These are phyloP conservation scores for Myotis vivesi DNA, from an alignment of 2,797 vertebrate genomes.

Conservation along the genomic window DNA sequence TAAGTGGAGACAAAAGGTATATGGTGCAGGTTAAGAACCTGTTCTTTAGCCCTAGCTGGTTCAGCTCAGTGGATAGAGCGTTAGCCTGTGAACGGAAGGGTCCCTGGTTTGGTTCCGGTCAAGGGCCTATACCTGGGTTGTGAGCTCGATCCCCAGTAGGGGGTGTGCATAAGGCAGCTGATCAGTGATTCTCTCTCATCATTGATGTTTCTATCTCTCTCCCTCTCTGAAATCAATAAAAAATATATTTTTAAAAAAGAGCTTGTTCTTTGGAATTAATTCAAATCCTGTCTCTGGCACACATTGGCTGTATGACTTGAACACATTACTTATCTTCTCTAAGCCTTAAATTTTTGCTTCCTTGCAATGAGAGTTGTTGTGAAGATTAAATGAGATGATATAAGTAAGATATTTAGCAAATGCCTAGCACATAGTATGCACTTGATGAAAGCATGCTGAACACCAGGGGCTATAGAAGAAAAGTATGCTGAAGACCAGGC, in stretches of 20 bases:
- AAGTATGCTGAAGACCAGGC: background rate
- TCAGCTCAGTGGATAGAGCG: too few species aligned
- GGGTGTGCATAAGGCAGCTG: too few species aligned
- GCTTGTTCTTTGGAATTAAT: background rate
- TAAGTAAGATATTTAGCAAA: background rate
- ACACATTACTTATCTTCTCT: background rate
- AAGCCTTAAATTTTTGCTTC: slow-evolving; percentile 6
- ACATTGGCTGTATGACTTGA: background rate
- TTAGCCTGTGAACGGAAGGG: too few species aligned
- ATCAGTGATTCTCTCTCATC: too few species aligned
- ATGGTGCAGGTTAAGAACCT: background rate
- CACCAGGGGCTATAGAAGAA: background rate
- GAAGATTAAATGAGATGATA: background rate
- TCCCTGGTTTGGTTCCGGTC: too few species aligned
- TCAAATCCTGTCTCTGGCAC: background rate
- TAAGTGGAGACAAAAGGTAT: background rate
- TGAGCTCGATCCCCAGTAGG: too few species aligned
- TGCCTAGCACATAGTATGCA: background rate
- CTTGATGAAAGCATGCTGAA: background rate
- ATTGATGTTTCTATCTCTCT: too few species aligned
- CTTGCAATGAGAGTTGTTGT: background rate
- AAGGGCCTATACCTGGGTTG: too few species aligned
- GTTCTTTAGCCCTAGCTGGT: background rate
- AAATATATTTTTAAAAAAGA: background rate
- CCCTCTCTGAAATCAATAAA: too few species aligned